Evolutionary conservation across 2,888 invertebrate genomes (phyloP), one percentile per base, ranked within the genome.

Genomic region (Cheilosia variabilis): DNA sequence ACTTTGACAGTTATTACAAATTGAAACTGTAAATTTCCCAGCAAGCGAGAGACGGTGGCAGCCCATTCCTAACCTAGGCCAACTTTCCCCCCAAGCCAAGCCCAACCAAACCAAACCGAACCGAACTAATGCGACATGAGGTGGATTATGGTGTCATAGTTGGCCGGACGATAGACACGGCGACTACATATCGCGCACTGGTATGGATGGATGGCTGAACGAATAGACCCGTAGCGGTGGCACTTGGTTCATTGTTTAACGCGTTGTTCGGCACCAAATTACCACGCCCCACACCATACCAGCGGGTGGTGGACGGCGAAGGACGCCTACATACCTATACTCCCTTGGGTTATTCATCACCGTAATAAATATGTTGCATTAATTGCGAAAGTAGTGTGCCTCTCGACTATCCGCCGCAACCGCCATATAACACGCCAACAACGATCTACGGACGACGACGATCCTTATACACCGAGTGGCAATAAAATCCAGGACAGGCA

Each of bases 1-100:
- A 87, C 89, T 89, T 89, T 89, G 90, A 89, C 89, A 88, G 88
- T 89, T 89, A 89, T 89, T 89, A 89, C 89, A 89, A 89, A 89
- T 89, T 89, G 89, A 89, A 89, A 89, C 87, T 88, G 87, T 88
- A 88, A 88, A 89, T 89, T 89, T 88, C 75, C 65, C 66, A 58
- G 63, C 62, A 53, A 81, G 79, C 65, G 43, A 65, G 66, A 27
- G 27, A 24, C 13, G 19, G 27, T 71, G 75, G 58, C 78, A 78
- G 57, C 57, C 43, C 62, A 58, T 31, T 58, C 58, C 69, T 19
- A 68, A 80, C 80, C 62, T 80, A 71, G 62, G 83, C 73, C 79
- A 83, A 79, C 43, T 63, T 69, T 57, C 57, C 19, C 19, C 24
- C 24, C 22, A 55, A 45, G 9, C 31, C 9, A 9, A 7, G 9